Base-by-base conservation (phyloP, 2,797 vertebrate genomes). In the Gambelia wislizenii region DNA sequence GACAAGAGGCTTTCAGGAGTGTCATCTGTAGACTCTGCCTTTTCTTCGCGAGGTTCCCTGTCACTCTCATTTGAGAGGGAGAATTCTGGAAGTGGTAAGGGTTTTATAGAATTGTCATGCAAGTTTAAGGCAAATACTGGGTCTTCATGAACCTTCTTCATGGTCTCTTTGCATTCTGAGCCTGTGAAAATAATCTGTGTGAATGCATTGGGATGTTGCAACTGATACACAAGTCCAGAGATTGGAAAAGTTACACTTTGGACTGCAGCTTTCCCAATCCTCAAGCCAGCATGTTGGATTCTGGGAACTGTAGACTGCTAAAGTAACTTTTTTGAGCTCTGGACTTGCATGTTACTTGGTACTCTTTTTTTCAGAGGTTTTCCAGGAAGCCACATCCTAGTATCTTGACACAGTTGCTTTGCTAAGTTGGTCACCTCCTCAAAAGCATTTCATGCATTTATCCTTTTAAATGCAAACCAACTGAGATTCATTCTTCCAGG, bases 11-110 rank as follows among this genome's bases (percentile, higher is more conserved):
- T 99, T 74, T 99, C 99, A 0, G 99, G 98, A 27, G 98, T 99
- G 96, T 99, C 99, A 2, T 99, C 99, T 0, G 98, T 99, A 36
- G 99, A 99, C 95, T 99, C 99, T 0, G 99, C 99, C 85, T 99
- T 99, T 95, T 99, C 99, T 36, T 99, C 99, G 64, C 98, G 99
- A 89, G 99, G 99, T 84, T 99, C 99, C 0, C 97, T 99, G 94
- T 98, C 98, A 0, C 95, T 99, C 87, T 99, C 98, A 0, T 99
- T 99, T 89, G 99, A 99, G 94, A 98, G 98, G 83, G 99, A 99
- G 93, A 98, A 96, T 94, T 97, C 98, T 0, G 95, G 96, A 16
- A 97, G 93, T 44, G 98, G 98, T 98, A 95, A 97, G 96, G 16
- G 0, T 12, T 36, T 39, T 14, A 33, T 69, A 16, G 74, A 88